Evolutionary conservation across 1,140 invertebrate species (phyloP).

Genomic region (Berghia stephanieae): DNA sequence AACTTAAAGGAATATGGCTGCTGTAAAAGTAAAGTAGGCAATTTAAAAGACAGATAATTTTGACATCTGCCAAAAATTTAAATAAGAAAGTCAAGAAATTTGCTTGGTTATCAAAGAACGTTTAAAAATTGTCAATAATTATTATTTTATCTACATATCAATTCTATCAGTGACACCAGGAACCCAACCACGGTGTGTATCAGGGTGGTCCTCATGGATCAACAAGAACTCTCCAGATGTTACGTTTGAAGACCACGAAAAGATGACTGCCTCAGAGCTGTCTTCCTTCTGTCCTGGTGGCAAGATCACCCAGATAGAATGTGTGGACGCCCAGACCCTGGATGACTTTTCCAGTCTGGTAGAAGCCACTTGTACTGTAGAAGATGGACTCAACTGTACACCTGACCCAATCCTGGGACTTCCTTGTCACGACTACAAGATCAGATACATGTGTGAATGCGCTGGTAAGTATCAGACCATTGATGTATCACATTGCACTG

Average conservation of each 20-base stretch:
- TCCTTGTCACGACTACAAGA: constrained; percentile 64
- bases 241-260: constrained; percentile 42
- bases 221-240: constrained; percentile 37
- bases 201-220: constrained; percentile 45
- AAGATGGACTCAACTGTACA: constrained; percentile 47
- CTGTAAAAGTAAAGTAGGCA: too few relatives aligned
- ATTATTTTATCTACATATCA: neutral
- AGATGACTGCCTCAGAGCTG: constrained; percentile 36
- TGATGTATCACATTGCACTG: too few relatives aligned
- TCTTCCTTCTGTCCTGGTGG: constrained; percentile 45
- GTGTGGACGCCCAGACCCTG: constrained; percentile 37
- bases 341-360: constrained; percentile 45
- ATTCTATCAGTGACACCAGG: neutral
- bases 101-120: too few relatives aligned
- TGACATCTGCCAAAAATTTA: too few relatives aligned
- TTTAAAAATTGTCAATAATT: neutral
- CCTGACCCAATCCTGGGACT: constrained; percentile 35
- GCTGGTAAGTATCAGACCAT: constrained; percentile 36
- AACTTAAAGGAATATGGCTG: too few relatives aligned
- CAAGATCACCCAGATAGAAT: constrained; percentile 46
- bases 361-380: constrained; percentile 46
- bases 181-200: neutral
- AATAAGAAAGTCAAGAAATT: too few relatives aligned
- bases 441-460: constrained; percentile 64
- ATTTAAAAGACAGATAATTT: too few relatives aligned